Base-by-base conservation (phyloP, 2,797 vertebrate genomes). In the Phyllotis vaccarum region DNA sequence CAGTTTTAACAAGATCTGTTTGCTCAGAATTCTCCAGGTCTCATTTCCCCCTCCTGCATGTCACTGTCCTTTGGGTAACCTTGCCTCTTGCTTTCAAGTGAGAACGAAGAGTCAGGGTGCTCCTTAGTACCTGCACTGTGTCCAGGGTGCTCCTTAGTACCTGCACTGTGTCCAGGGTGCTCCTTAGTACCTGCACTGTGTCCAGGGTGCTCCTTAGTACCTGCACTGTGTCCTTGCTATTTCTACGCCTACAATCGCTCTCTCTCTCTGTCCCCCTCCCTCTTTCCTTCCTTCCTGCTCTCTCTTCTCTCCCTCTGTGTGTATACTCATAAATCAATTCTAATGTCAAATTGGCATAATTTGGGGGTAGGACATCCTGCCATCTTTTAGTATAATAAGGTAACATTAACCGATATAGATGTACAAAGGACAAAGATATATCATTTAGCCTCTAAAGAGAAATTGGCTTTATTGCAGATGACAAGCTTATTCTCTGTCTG, bases 1-100 rank as follows among this genome's bases (percentile, higher is more conserved):
- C 29, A 31, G 91, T 94, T 91, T 96, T 54, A 83, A 72, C 70
- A 70, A 43, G 22, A 11, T 46, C 75, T 93, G n/a, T 82, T 95
- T 60, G 60, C 6, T 40, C 13, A 37, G 60, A 89, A 78, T 79
- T 82, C 34, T 93, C 83, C 56, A 31, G 49, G 40, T 29, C n/a
- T 62, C 76, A 8, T 88, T 82, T 88, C 17, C 19, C 6, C 40
- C 16, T 37, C 52, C 58, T 58, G 27, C 62, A 72, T 70, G 31
- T 34, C 24, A 37, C 17, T 46, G 6, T 83, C 54, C 17, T 94
- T 17, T 37, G 60, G 12, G 12, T 76, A 6, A 6, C n/a, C 81
- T 83, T 40, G 40, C 14, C 3, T 29, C 40, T 27, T 72, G 17
- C 1, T 83, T 31, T 91, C 22, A 62, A 49, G 70, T 27, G n/a